Percentiles rank a stretch among this genome's conserved stretches.
Conservation (phyloP, 2,113 vertebrate species). For the Muscicapa adusta region DNA sequence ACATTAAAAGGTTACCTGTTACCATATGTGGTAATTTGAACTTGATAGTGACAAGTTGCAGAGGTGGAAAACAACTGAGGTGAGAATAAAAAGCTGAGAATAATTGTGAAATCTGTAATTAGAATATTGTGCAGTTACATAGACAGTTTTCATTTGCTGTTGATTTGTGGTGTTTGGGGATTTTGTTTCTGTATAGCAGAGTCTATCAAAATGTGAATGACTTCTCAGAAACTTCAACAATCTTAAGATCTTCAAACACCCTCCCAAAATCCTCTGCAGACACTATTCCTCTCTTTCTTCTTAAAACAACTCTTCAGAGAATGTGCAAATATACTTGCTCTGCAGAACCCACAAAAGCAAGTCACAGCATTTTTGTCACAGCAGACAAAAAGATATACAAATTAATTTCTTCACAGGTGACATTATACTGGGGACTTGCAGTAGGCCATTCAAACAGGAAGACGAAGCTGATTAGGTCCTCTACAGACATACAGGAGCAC, state of each 20-base stretch:
- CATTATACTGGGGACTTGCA: neutral
- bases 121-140: neutral
- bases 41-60: neutral
- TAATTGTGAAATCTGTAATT: neutral
- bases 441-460: neutral
- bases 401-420: neutral
- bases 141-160: neutral
- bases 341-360: neutral
- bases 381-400: neutral
- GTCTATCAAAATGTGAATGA: neutral
- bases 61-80: neutral
- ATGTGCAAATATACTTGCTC: neutral
- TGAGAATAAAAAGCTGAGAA: neutral
- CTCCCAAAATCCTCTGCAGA: neutral
- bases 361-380: neutral
- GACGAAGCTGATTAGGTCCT: neutral
- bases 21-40: neutral
- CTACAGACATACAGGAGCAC: neutral
- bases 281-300: neutral
- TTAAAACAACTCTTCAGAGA: neutral
- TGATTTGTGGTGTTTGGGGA: neutral
- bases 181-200: neutral
- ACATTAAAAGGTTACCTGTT: conserved; percentile 15
- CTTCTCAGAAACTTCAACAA: neutral
- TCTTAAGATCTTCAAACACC: neutral